Base-by-base conservation (phyloP, 53 echinoderm and acorn worm genomes). In the Glandiceps talaboti region DNA sequence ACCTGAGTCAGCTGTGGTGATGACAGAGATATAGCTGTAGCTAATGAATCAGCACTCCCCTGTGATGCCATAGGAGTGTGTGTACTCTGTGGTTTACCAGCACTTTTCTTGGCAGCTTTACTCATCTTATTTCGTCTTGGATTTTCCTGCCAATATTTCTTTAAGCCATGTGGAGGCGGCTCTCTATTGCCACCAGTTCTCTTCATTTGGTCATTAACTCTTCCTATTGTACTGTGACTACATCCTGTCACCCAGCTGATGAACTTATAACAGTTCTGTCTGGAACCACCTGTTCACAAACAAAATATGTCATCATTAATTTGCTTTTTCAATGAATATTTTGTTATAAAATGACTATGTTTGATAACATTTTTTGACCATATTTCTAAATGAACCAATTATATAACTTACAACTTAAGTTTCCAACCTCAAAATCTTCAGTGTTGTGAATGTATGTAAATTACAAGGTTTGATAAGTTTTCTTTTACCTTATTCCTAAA, bases 241-340 rank as follows among this genome's bases (percentile, higher is more conserved):
- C 99, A 89, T 32, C 99, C 99, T 25, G 99, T 99, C 32, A 99
- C 99, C 86, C 93, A 78, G 83, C 85, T 85, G 85, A 99, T 93
- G 81, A 99, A 99, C 45, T 90, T 90, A 82, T 85, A 87, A 75
- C 99, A 99, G 76, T 99, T 99, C 76, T 89, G 83, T 14, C 91
- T 89, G 76, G 87, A 82, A 83, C 99, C 99, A 6, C 64, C 64
- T 45, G 64, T 45, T 45, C 6, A 20, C 20, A 45, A 45, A 45
- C 64, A 45, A 6, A 45, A 20, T 12, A 45, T 12, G 64, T 45
- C 6, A 20, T 45, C 64, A 20, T 45, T 12, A 45, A 45, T 12
- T 20, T 6, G 64, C 64, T 20, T 12, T 45, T 12, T 45, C 64
- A 45, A 6, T 45, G 6, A 45, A 20, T 6, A 45, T 45, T 45